Percentiles rank a stretch among this genome's conserved stretches.
phyloP scores from a whole-genome alignment of 2,113 vertebrate species.

The Ornithorhynchus anatinus region DNA sequence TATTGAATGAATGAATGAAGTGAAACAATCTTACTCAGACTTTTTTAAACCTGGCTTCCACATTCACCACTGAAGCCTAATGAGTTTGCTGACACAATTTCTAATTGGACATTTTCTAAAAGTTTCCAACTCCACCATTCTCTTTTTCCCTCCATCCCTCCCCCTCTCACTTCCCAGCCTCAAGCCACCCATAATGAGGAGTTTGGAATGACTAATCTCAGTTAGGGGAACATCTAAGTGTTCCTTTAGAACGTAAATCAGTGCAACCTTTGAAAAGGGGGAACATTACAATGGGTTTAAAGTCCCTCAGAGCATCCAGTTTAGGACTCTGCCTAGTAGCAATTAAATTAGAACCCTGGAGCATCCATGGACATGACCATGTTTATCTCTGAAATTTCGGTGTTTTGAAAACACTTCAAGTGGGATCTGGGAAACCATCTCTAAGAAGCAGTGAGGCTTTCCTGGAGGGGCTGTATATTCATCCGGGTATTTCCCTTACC shows the following conservation, averaged over 20 bases:
- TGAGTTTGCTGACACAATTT: conserved; percentile 8
- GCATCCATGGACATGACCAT: conserved; percentile 45
- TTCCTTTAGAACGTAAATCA: conserved; percentile 55
- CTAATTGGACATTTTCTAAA: conserved; percentile 48
- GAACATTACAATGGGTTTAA: conserved; percentile 52
- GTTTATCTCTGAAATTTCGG: conserved; percentile 41
- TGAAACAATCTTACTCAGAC: background rate
- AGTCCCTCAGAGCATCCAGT: conserved; percentile 44
- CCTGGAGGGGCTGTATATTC: conserved; percentile 31
- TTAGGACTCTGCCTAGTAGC: conserved; percentile 51
- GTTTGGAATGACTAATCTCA: conserved; percentile 51
- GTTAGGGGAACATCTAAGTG: conserved; percentile 42
- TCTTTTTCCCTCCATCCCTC: too few relatives aligned
- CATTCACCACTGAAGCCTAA: background rate
- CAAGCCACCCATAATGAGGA: conserved; percentile 36
- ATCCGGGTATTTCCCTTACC: background rate
- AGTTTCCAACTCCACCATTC: conserved; percentile 28
- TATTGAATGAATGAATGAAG: too few relatives aligned
- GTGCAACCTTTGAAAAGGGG: conserved; percentile 28
- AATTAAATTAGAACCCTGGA: conserved; percentile 42
- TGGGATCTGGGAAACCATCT: conserved; percentile 36
- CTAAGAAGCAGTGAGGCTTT: background rate
- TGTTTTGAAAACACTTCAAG: conserved; percentile 41
- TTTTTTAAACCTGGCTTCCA: background rate
- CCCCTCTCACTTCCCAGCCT: too few relatives aligned